These are phyloP conservation scores for Pontoporia blainvillei DNA, from an alignment of 2,113 vertebrate species.

Conservation along the genomic window DNA sequence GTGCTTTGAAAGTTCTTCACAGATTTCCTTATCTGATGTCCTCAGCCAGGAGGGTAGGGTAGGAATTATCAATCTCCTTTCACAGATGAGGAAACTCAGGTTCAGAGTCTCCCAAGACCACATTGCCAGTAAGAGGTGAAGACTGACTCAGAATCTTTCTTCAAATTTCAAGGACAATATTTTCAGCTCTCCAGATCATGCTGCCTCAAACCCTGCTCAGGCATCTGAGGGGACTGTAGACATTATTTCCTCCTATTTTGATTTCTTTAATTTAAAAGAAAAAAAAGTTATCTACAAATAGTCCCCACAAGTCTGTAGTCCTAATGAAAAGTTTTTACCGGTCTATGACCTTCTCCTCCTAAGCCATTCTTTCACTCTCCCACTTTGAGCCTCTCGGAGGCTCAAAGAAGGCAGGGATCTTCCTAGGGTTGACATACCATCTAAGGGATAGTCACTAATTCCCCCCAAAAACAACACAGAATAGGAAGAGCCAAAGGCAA, in stretches of 20 bases:
- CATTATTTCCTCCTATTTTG: not conserved
- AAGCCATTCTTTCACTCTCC: not conserved
- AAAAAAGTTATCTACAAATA: not conserved
- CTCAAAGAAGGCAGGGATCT: not conserved
- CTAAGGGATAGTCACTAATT: not conserved
- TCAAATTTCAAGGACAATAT: not conserved
- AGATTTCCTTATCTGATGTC: not conserved
- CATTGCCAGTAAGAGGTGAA: not conserved
- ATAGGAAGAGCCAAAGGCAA: slow-evolving; percentile 14
- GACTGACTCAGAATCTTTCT: not conserved
- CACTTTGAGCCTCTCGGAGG: too few relatives aligned
- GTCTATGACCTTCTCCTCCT: not conserved
- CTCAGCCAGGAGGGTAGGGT: not conserved
- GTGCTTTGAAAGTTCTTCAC: not conserved
- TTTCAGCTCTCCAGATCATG: not conserved
- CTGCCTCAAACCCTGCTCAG: not conserved
- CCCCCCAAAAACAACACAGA: not conserved
- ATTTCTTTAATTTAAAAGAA: not conserved
- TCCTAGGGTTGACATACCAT: not conserved
- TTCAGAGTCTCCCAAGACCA: not conserved
- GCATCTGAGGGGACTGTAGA: not conserved
- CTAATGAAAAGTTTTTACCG: slow-evolving; percentile 17
- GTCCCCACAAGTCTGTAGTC: not conserved
- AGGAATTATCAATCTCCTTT: not conserved
- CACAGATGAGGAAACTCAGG: not conserved